Base-by-base conservation (phyloP, 2,797 vertebrate species). In the Enteromius thamalakanensis region DNA sequence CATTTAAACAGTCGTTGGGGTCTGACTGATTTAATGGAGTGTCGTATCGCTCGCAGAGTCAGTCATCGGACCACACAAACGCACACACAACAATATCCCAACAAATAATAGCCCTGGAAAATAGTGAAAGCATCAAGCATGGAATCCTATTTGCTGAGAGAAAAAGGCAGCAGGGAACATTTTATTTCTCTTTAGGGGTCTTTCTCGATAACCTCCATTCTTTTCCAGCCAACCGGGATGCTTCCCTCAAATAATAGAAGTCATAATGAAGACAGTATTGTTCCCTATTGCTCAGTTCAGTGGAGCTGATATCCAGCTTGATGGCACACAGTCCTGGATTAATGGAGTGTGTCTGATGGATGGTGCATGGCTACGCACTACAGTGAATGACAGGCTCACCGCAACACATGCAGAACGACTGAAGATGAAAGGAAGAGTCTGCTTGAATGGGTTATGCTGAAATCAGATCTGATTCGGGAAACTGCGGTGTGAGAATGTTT, bases 21-120 rank as follows among this genome's bases (percentile, higher is more conserved):
- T 87, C 87, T 91, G 92, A 86, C 90, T 91, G 90, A 92, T 92
- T 86, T 89, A 90, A 92, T 92, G 90, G 70, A 78, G 84, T 89
- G 84, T 84, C 26, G 76, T 87, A 84, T 90, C 79, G 53, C 88
- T 77, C 82, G 84, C 84, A 53, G 65, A 53, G 87, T 80, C 58
- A 74, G 72, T 90, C 89, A 89, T 70, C 60, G 65, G 80, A 82
- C 84, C 77, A 34, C 87, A 86, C 84, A 85, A 79, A 75, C 86
- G 11, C 64, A 77, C 42, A 12, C 42, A 45, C 42, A 12, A 45
- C 42, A 84, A 88, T 64, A 83, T 91, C 88, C 86, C 80, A 83
- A 85, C 84, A 89, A 88, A 89, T 90, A 91, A 92, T 89, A 80
- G 85, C 86, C 86, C 85, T 80, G 81, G 32, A 84, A 89, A 89